These are phyloP conservation scores for Lasioglossum figueresi DNA, from an alignment of 2,888 invertebrate species.

Conservation along the genomic window DNA sequence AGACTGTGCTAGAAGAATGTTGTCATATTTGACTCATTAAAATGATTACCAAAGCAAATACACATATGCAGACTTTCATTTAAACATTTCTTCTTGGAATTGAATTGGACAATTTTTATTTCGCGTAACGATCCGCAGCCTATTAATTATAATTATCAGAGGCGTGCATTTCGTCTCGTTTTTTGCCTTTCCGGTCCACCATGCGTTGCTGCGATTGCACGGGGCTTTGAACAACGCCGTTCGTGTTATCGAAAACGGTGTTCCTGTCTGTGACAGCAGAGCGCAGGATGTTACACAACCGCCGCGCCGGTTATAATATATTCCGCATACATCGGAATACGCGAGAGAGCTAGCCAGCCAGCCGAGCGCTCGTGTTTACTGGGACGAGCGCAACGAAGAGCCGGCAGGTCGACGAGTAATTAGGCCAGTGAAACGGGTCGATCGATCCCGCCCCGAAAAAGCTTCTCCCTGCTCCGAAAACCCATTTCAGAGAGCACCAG, in stretches of 20 bases:
- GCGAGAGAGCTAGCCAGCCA: not conserved
- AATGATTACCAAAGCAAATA: too few relatives aligned
- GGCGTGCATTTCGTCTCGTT: not conserved
- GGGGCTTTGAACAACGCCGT: not conserved
- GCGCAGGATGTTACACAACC: constrained; percentile 12
- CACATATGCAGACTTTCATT: too few relatives aligned
- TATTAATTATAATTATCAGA: not conserved
- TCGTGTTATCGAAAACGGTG: constrained; percentile 8
- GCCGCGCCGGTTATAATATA: not conserved
- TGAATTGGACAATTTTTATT: too few relatives aligned
- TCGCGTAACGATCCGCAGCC: not conserved
- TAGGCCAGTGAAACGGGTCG: constrained; percentile 60
- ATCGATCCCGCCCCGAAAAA: constrained; percentile 55
- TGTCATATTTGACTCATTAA: too few relatives aligned
- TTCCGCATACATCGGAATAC: constrained; percentile 8
- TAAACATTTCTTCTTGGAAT: too few relatives aligned
- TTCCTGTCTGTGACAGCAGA: not conserved
- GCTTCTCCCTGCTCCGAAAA: constrained; percentile 49
- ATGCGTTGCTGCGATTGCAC: not conserved
- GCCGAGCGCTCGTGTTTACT: constrained; percentile 17
- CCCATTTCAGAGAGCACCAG: constrained; percentile 29
- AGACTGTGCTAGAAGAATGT: too few relatives aligned
- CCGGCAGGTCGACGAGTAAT: constrained; percentile 48
- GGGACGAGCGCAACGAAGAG: constrained; percentile 13
- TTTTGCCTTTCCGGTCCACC: not conserved